Evolutionary conservation across 1,140 invertebrate genomes (phyloP).

Genomic region (Lasioglossum baleicum): DNA sequence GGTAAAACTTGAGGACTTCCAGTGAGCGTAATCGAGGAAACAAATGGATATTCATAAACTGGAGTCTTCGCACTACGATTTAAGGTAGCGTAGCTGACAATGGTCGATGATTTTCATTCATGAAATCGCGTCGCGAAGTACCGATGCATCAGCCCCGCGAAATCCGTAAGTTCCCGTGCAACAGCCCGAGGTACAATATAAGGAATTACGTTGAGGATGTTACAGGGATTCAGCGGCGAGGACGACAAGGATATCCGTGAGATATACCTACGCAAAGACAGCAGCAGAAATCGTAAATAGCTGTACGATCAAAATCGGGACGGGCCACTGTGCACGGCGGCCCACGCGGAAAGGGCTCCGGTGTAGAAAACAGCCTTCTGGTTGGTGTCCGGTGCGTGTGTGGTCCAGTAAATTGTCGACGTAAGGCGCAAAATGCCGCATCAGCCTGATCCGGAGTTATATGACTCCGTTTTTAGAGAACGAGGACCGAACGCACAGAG

Average conservation of each 20-base stretch:
- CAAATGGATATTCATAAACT: neutral
- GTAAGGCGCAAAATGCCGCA: constrained; percentile 65
- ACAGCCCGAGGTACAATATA: neutral
- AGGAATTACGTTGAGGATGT: neutral
- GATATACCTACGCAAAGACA: constrained; percentile 31
- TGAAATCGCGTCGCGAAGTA: neutral
- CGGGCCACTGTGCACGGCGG: constrained; percentile 6
- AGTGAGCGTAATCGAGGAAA: no score
- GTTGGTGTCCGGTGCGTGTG: constrained; percentile 46
- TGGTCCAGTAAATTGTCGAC: constrained; percentile 65
- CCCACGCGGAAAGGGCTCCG: constrained; percentile 46
- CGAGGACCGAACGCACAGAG: neutral
- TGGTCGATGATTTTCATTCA: neutral
- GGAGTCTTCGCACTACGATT: neutral
- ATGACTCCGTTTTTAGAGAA: constrained; percentile 38
- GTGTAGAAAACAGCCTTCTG: constrained; percentile 42
- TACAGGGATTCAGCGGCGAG: neutral
- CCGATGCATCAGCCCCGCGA: neutral
- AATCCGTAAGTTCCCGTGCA: neutral
- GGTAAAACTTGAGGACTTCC: no score
- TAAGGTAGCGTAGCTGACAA: neutral
- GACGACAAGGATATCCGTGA: constrained; percentile 26
- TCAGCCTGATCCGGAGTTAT: constrained; percentile 65
- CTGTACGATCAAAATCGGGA: constrained; percentile 52
- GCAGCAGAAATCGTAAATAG: constrained; percentile 52